phyloP scores from a whole-genome alignment of 1,140 invertebrate species.

The Drosophila neocordata region DNA sequence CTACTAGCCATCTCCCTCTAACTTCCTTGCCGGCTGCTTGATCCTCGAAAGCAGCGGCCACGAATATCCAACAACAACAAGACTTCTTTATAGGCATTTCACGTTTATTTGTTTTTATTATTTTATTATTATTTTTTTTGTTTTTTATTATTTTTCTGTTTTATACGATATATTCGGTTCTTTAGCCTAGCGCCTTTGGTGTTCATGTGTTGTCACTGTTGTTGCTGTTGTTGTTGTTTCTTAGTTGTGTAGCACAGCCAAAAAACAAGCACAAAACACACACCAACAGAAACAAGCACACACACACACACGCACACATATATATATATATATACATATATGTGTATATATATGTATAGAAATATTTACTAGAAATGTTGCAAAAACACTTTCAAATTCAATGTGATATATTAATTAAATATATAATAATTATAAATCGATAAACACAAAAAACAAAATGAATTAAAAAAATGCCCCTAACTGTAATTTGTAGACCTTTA shows the following conservation, averaged over 20 bases:
- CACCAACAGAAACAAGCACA: slow-evolving; percentile 6
- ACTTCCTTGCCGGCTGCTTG: slow-evolving; percentile 39
- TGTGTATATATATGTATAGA: slow-evolving; percentile 18
- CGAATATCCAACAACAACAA: slow-evolving; percentile 51
- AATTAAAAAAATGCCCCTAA: slow-evolving; percentile 7
- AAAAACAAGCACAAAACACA: slow-evolving; percentile 42
- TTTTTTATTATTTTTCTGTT: slow-evolving; percentile 27
- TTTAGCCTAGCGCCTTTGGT: slow-evolving; percentile 58
- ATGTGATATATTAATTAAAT: slow-evolving; percentile 80
- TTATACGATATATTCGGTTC: no score
- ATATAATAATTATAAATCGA: slow-evolving; percentile 40
- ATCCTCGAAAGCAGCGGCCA: slow-evolving; percentile 69
- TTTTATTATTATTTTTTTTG: slow-evolving; percentile 19
- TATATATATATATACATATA: slow-evolving; percentile 43
- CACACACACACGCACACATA: slow-evolving; percentile 29
- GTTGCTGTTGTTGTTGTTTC: slow-evolving; percentile 37
- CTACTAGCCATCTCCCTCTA: slow-evolving; percentile 18
- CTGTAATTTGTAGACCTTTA: slow-evolving; percentile 20
- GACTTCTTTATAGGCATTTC: slow-evolving; percentile 76
- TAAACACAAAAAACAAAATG: background rate
- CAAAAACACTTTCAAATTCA: slow-evolving; percentile 78
- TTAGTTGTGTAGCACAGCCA: slow-evolving; percentile 53
- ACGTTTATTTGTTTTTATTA: slow-evolving; percentile 39
- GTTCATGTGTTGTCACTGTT: slow-evolving; percentile 59
- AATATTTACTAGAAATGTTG: slow-evolving; percentile 78